Evolutionary conservation across 30 jellyfish, hydroid and myxozoan species (phyloP).

Genomic region (Morbakka virulenta): DNA sequence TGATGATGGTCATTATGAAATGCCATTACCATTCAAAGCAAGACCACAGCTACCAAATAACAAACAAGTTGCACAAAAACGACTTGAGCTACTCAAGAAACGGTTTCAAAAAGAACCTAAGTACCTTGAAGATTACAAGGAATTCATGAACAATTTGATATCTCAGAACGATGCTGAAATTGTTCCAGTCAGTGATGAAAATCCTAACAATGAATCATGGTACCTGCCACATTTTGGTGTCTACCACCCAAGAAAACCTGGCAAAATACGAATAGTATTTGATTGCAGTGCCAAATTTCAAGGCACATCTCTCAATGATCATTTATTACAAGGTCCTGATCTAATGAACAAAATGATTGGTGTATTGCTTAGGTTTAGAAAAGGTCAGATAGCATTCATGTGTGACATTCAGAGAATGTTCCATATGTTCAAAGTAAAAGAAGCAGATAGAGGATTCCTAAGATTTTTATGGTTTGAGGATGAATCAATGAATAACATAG

Average conservation of each 20-base stretch:
- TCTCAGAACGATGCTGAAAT: conserved; percentile 6
- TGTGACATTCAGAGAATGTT: conserved; percentile 61
- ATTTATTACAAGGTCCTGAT: conserved; percentile 54
- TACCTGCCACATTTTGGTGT: conserved; percentile 63
- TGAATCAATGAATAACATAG: conserved; percentile 21
- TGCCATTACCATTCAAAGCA: conserved; percentile 58
- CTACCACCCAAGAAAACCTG: conserved; percentile 68
- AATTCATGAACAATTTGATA: too few species aligned
- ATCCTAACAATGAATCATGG: conserved; percentile 21
- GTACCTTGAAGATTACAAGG: not conserved
- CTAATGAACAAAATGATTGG: conserved; percentile 55
- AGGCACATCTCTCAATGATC: conserved; percentile 47
- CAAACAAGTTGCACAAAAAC: not conserved
- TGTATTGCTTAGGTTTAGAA: conserved; percentile 50
- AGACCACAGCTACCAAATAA: conserved; percentile 25
- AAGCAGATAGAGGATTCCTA: conserved; percentile 40
- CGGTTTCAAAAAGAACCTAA: not conserved
- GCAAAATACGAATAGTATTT: conserved; percentile 56
- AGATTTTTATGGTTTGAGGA: conserved; percentile 55
- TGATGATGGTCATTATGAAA: conserved; percentile 33
- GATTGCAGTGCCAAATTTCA: conserved; percentile 48
- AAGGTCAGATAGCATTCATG: conserved; percentile 48
- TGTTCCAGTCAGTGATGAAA: not conserved
- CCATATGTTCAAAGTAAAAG: conserved; percentile 21
- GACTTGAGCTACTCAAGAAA: too few species aligned